Base-by-base conservation (phyloP, 1,140 invertebrate genomes). In the Catajapyx aquilonaris region DNA sequence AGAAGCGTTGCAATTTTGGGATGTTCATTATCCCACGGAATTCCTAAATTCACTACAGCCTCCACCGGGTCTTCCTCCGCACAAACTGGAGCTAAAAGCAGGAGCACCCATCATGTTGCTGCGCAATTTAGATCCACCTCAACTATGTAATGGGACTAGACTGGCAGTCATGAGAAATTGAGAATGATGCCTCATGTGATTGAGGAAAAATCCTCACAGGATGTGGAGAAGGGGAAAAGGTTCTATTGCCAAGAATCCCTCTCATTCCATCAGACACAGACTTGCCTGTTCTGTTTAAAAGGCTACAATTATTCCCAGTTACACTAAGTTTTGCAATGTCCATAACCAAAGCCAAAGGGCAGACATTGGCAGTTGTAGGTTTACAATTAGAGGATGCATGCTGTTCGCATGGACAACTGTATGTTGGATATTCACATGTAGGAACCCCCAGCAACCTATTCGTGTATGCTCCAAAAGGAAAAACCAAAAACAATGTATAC, bases 261-360 rank as follows among this genome's bases (percentile, higher is more conserved):
- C n/a, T n/a, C n/a, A n/a, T n/a, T n/a, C n/a, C n/a, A n/a, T n/a
- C n/a, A n/a, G n/a, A n/a, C n/a, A n/a, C n/a, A n/a, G n/a, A n/a
- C n/a, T n/a, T n/a, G n/a, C n/a, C n/a, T n/a, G n/a, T n/a, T n/a
- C n/a, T n/a, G n/a, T n/a, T n/a, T n/a, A n/a, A n/a, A 54, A 52
- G 37, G 49, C 48, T 35, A 54, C 44, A 41, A 54, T 62, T 68
- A 42, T 66, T 68, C 54, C 59, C 61, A 17, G 25, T 70, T 1
- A 45, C 53, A 39, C 36, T 60, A 2, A 45, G 49, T 3, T 68
- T 65, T 49, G 56, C 61, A 16, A 63, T 66, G 50, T 61, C 63
- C 0, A 61, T 68, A 4, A 68, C 67, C 46, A 68, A 68, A 50
- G 43, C 59, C 3, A 65, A 71, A 51, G 62, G 65, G 10, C 61